Evolutionary conservation across 2,113 vertebrate genomes (phyloP).

Genomic region (Condylura cristata): DNA sequence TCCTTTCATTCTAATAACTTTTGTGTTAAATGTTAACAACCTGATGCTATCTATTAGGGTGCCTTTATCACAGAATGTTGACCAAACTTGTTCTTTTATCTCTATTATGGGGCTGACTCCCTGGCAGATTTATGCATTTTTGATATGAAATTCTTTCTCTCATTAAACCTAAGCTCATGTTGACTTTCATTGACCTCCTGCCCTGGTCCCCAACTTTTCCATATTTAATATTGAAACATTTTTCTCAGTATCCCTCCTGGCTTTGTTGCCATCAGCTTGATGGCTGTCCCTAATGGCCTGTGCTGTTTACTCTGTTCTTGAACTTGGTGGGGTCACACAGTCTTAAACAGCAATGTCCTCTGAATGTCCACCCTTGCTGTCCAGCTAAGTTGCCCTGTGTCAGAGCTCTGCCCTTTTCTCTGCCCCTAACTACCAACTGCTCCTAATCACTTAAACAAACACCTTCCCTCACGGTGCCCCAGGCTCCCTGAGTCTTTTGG

Average conservation of each 20-base stretch:
- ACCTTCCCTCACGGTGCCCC: conserved; percentile 91
- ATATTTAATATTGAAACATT: conserved; percentile 92
- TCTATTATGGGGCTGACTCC: conserved; percentile 91
- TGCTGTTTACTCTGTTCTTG: conserved; percentile 99
- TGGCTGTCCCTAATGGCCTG: conserved; percentile 89
- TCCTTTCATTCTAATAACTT: conserved; percentile 90
- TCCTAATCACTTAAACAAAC: conserved; percentile 99
- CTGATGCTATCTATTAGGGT: conserved; percentile 87
- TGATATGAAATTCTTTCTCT: conserved; percentile 98
- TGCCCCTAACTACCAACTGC: conserved; percentile 91
- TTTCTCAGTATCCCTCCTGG: conserved; percentile 71
- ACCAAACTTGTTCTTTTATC: conserved; percentile 91
- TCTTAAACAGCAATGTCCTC: conserved; percentile 88
- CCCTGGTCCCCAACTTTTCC: conserved; percentile 94
- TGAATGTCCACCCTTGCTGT: conserved; percentile 90
- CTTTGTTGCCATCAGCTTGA: conserved; percentile 84
- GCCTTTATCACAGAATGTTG: conserved; percentile 92
- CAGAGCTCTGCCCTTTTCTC: conserved; percentile 88
- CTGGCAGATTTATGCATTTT: conserved; percentile 99
- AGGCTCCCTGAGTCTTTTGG: conserved; percentile 87
- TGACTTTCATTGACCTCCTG: conserved; percentile 98
- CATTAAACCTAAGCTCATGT: conserved; percentile 96
- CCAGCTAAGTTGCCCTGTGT: conserved; percentile 86
- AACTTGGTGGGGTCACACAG: conserved; percentile 95
- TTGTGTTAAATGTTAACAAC: conserved; percentile 93